These are phyloP conservation scores for Syngnathus acus DNA, from an alignment of 2,797 vertebrate genomes.

Conservation along the genomic window DNA sequence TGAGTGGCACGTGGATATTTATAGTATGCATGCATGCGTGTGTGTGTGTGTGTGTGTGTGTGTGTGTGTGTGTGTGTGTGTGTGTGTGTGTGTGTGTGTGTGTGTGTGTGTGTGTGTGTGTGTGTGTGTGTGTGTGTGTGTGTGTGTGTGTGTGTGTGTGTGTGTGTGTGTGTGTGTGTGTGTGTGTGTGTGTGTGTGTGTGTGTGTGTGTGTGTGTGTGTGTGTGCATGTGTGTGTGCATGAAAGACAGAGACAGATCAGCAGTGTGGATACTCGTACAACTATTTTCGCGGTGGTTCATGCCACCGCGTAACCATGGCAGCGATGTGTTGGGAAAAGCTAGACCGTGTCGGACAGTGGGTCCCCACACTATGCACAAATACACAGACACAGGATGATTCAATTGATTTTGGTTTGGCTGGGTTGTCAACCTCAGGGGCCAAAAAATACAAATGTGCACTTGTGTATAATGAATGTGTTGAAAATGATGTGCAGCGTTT, in stretches of 20 bases:
- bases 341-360: conserved; percentile 22
- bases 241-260: conserved; percentile 8
- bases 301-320: conserved; percentile 44
- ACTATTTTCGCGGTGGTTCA: conserved; percentile 14
- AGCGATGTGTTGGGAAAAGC: conserved; percentile 30
- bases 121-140: conserved; percentile 8
- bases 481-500: no score
- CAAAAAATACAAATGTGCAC: no score
- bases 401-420: conserved; percentile 1
- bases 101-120: conserved; percentile 8
- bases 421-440: not conserved
- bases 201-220: conserved; percentile 16
- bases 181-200: conserved; percentile 18
- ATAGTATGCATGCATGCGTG: conserved; percentile 24
- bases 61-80: conserved; percentile 8
- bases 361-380: conserved; percentile 9
- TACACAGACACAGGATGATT: conserved; percentile 1
- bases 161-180: conserved; percentile 16
- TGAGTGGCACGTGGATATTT: conserved; percentile 33
- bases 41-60: conserved; percentile 15
- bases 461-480: no score
- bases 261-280: conserved; percentile 22
- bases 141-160: conserved; percentile 11
- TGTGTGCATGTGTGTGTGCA: conserved; percentile 8
- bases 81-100: conserved; percentile 8